Evolutionary conservation across 2,888 invertebrate species (phyloP), one percentile per base, ranked within the genome.

Genomic region (Ophion slaviceki): DNA sequence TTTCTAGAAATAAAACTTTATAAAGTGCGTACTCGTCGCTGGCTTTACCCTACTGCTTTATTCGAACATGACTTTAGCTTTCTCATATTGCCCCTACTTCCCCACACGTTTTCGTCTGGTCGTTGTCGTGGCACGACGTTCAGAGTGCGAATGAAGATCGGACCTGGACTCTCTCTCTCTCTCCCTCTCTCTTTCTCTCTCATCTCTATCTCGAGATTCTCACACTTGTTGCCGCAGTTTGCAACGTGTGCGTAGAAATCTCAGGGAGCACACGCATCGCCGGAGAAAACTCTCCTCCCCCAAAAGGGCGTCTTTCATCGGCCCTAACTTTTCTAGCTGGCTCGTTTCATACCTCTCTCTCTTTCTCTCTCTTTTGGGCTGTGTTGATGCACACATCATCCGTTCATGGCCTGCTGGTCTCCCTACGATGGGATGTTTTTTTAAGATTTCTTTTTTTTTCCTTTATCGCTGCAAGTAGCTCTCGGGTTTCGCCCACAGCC

Each of bases 221-320:
- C 88, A 87, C 86, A 88, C 88, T 88, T 88, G 88, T 87, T 88
- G 88, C 86, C 47, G 47, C 47, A 28, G 67, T 57, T 75, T 64
- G 20, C 47, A 17, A 67, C 77, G 40, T 40, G 40, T 40, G 40
- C 45, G 53, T 47, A 53, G 14, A 67, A 74, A 78, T 61, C 74
- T 32, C 61, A 36, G 47, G 80, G 70, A 59, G 24, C 64, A 40
- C 76, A 72, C 59, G 24, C 7, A 28, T 59, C 40, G 45, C 20
- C 17, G 67, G 47, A 80, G 67, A 61, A 68, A 85, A 62, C 45
- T 77, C 84, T 77, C 80, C 76, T 57, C 84, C 61, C 36, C 62
- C 45, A 7, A 4, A 64, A 57, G 70, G 28, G 24, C 68, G 77
- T 84, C 80, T 81, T 78, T 84, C 84, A 77, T 84, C 84, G 76